These are phyloP conservation scores for Drosophila oshimai DNA, from an alignment of 1,140 invertebrate species.

Conservation along the genomic window DNA sequence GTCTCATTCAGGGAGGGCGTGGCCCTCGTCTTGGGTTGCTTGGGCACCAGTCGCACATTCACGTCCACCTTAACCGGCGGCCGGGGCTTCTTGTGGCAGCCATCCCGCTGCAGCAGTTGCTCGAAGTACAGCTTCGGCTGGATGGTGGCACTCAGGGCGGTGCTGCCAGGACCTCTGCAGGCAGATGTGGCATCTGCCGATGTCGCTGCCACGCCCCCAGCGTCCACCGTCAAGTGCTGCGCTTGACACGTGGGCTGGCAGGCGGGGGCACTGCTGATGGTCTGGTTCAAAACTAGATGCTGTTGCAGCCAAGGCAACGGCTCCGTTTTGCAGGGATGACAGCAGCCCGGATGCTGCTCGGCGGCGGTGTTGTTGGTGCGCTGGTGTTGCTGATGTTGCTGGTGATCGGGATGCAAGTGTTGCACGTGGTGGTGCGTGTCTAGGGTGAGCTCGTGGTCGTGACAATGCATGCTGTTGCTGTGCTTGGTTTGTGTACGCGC, in stretches of 20 bases:
- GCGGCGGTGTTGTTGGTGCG: slow-evolving; percentile 29
- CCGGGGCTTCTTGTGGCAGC: slow-evolving; percentile 59
- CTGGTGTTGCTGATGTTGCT: slow-evolving; percentile 11
- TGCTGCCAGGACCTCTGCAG: slow-evolving; percentile 55
- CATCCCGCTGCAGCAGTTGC: slow-evolving; percentile 61
- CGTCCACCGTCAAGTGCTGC: slow-evolving; percentile 69
- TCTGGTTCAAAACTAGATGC: slow-evolving; percentile 81
- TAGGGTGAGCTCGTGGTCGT: slow-evolving; percentile 52
- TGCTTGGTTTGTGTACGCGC: slow-evolving; percentile 65
- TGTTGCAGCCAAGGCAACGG: slow-evolving; percentile 82
- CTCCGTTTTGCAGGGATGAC: slow-evolving; percentile 63
- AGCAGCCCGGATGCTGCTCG: slow-evolving; percentile 35
- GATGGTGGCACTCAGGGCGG: slow-evolving; percentile 59
- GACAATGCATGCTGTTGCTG: slow-evolving; percentile 61
- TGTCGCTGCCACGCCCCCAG: slow-evolving; percentile 51
- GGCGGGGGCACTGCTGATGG: slow-evolving; percentile 52
- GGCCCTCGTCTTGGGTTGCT: slow-evolving; percentile 80
- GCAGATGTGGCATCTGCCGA: slow-evolving; percentile 3
- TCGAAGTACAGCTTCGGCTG: slow-evolving; percentile 66
- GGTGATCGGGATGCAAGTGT: slow-evolving; percentile 11
- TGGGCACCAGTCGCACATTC: slow-evolving; percentile 88
- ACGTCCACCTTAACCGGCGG: slow-evolving; percentile 89
- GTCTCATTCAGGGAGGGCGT: slow-evolving; percentile 42
- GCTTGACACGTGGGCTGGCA: slow-evolving; percentile 70
- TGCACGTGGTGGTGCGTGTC: slow-evolving; percentile 62